Evolutionary conservation across 2,113 vertebrate genomes (phyloP), one percentile per base, ranked within the genome.

Genomic region (Pelvicachromis taeniatus): DNA sequence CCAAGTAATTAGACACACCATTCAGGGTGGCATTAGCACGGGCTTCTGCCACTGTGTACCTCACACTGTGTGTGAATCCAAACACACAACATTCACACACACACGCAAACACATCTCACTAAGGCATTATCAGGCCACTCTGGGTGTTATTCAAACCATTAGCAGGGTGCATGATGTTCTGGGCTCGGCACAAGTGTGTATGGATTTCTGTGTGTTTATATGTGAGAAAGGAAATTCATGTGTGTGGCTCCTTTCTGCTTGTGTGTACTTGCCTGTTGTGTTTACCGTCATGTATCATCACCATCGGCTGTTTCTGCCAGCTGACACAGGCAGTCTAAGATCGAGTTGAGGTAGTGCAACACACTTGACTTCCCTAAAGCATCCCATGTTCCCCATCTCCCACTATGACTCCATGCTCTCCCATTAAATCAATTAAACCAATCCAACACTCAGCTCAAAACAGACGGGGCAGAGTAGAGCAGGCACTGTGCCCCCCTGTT

Each of bases 1-100:
- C 95, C 96, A 95, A 96, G 94, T 96, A 97, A 97, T 97, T 97
- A 96, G 96, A 95, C 94, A 94, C 94, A 86, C 93, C 94, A 96
- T 96, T 96, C 92, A 95, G 89, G 88, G 92, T 92, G 92, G 95
- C 95, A 96, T 96, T 96, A 96, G 94, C 91, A 75, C 65, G 54
- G 92, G 88, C 92, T 89, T 87, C 92, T 91, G 93, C 82, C 91
- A 85, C 93, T 14, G 84, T 86, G 85, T 87, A 81, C 59, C 86
- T 81, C 56, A 7, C 83, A 68, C 56, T 21, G 77, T 70, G 81
- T 88, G 82, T 85, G 87, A 81, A 91, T 70, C 58, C 80, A 88
- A 83, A 89, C 87, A 81, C 84, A 87, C 85, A 78, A 83, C 83
- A 78, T 88, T 87, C 59, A 38, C 78, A 58, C 78, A 29, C 87